Percentiles rank a stretch among this genome's conserved stretches.
phyloP scores from a whole-genome alignment of 1,140 invertebrate genomes.

The Lethrus apterus region DNA sequence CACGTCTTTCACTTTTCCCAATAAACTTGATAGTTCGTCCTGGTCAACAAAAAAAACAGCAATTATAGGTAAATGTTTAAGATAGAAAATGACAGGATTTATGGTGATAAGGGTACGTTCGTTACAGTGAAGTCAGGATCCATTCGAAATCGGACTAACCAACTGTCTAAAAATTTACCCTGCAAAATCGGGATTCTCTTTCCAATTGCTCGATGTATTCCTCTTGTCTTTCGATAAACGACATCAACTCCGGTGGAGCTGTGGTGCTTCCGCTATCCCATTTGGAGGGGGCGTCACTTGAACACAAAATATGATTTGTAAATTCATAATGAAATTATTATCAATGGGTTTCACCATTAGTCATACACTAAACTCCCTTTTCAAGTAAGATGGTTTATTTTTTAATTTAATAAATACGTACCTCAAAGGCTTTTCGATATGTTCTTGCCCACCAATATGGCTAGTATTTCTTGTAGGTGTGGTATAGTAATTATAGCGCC shows the following conservation, averaged over 20 bases:
- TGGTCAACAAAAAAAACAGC: slow-evolving; percentile 21
- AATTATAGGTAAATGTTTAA: slow-evolving; percentile 1
- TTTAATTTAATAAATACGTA: not conserved
- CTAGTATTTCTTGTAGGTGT: slow-evolving; percentile 22
- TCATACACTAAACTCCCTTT: too few relatives aligned
- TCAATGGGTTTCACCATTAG: not conserved
- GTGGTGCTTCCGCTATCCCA: slow-evolving; percentile 7
- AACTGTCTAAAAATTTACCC: slow-evolving; percentile 46
- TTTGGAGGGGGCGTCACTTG: slow-evolving; percentile 4
- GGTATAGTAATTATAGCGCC: slow-evolving; percentile 38
- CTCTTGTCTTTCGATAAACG: slow-evolving; percentile 73
- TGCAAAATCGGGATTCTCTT: slow-evolving; percentile 70
- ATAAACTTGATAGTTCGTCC: slow-evolving; percentile 63
- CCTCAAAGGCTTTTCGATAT: not conserved
- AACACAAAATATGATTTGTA: not conserved
- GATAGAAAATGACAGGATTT: too few relatives aligned
- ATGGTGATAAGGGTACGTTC: too few relatives aligned
- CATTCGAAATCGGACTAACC: slow-evolving; percentile 1
- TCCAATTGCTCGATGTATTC: slow-evolving; percentile 78
- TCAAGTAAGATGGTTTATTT: too few relatives aligned
- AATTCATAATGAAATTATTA: not conserved
- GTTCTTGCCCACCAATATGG: not conserved
- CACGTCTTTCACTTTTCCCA: slow-evolving; percentile 73
- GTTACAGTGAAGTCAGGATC: slow-evolving; percentile 3
- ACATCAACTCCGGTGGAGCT: slow-evolving; percentile 48